Conservation (phyloP, 2,113 vertebrate species). For the Micromys minutus region DNA sequence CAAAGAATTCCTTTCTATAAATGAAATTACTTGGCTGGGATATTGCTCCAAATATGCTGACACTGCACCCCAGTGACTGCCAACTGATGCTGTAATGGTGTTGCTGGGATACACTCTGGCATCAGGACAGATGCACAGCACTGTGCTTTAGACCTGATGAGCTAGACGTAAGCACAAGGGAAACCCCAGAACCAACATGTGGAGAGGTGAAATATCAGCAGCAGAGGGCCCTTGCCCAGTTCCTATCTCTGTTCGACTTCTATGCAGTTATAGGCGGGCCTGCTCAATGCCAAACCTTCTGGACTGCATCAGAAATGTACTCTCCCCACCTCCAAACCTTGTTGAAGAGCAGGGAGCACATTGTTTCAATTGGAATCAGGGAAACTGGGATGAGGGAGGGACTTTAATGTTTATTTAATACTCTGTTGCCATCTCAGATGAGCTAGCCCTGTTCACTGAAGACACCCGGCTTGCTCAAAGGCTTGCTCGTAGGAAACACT, state of each 20-base stretch:
- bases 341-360: fast-evolving
- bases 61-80: slow-evolving; percentile 13
- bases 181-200: neutral
- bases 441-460: neutral
- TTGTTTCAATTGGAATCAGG: neutral
- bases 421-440: neutral
- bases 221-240: fast-evolving
- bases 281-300: neutral
- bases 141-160: neutral
- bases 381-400: neutral
- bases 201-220: neutral
- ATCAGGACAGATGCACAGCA: neutral
- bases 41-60: slow-evolving; percentile 50
- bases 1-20: slow-evolving; percentile 46
- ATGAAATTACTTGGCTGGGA: slow-evolving; percentile 37
- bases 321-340: too few species aligned
- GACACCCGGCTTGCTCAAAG: fast-evolving
- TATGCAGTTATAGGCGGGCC: neutral
- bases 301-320: fast-evolving
- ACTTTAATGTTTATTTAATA: neutral
- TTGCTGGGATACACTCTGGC: neutral
- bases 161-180: neutral
- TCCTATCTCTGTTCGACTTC: neutral
- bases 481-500: neutral
- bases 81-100: slow-evolving; percentile 1